Base-by-base conservation (phyloP, 2,888 invertebrate genomes). In the Mallateleia sp. region DNA sequence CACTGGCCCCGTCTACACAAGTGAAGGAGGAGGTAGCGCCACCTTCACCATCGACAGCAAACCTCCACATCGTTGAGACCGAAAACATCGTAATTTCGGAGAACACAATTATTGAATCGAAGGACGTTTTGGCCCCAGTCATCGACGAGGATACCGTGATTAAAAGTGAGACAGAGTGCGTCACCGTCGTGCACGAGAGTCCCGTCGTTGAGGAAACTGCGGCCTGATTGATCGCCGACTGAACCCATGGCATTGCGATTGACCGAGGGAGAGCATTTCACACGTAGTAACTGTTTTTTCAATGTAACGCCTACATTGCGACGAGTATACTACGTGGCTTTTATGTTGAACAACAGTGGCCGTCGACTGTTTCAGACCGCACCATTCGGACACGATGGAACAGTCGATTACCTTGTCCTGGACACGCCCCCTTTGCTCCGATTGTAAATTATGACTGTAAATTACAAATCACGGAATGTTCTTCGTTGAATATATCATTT, bases 161-260 rank as follows among this genome's bases (percentile, higher is more conserved):
- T 1, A 88, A 91, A 79, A 88, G 83, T 58, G 93, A 94, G 15
- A 74, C 86, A 32, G 90, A 92, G 83, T 88, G 86, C 54, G 78
- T 91, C 2, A 87, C 91, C 28, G 84, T 91, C 3, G 89, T 92
- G 45, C 69, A 90, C 54, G 94, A 94, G 66, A 93, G 87, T 85
- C 87, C 91, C 32, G 92, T 93, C 54, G 91, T 95, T 22, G 94
- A 94, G 67, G 93, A 95, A 88, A 90, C 94, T 71, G 94, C 93
- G 89, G 94, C 94, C 91, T 95, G 93, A 94, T 52, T 69, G 25
- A 32, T 25, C 11, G 22, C 69, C 38, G 80, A 77, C 75, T 85
- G 75, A 80, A 60, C 47, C 14, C 72, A 52, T 38, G 56, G 50
- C 52, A 69, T 52, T 66, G 75, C 62, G 64, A 69, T 60, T 83